Conservation (phyloP, 2,113 vertebrate genomes). For the Nesogale talazaci region DNA sequence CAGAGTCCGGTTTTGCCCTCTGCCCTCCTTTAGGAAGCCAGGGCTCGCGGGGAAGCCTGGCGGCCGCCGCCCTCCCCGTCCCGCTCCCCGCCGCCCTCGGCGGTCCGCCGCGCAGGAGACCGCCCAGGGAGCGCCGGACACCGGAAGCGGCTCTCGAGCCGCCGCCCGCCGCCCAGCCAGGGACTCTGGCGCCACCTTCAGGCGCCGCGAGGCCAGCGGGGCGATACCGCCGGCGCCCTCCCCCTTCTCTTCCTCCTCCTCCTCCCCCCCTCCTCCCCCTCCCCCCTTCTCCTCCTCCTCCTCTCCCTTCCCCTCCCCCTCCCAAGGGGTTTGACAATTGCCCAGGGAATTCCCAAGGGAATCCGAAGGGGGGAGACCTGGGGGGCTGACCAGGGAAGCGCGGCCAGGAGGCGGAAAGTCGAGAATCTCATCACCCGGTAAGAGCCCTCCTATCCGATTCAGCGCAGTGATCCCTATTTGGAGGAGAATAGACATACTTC, state of each 20-base stretch:
- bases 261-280: no score
- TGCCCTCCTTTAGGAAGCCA: constrained; percentile 72
- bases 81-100: no score
- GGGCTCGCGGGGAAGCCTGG: constrained; percentile 58
- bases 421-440: neutral
- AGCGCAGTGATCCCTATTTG: neutral
- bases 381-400: neutral
- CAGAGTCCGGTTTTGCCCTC: constrained; percentile 70
- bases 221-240: neutral
- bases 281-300: no score
- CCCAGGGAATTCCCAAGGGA: neutral
- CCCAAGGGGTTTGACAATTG: neutral
- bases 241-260: no score
- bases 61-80: constrained; percentile 67
- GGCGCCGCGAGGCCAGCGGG: constrained; percentile 72
- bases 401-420: neutral
- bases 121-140: neutral
- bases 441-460: neutral
- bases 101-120: no score
- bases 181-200: constrained; percentile 86
- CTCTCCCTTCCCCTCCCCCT: neutral
- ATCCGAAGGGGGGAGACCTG: neutral
- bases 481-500: neutral
- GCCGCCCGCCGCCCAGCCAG: constrained; percentile 67
- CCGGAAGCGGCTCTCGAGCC: neutral